Conservation (phyloP, 1,140 invertebrate genomes). For the Colletes gigas region DNA sequence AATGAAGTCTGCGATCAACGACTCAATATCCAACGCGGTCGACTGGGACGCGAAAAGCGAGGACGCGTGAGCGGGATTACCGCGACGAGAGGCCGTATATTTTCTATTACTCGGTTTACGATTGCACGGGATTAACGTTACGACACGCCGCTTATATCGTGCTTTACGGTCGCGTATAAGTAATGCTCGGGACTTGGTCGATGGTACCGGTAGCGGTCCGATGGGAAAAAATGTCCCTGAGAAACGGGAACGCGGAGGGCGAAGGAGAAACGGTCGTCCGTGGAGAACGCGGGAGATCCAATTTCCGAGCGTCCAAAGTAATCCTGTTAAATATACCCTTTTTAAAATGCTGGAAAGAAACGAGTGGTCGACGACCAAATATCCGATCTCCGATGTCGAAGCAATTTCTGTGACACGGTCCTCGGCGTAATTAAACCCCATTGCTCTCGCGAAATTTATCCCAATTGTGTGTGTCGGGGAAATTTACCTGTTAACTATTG, state of each 20-base stretch:
- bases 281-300: slow-evolving; percentile 23
- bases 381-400: no score
- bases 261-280: no score
- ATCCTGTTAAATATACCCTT: no score
- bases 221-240: slow-evolving; percentile 3
- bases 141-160: slow-evolving; percentile 33
- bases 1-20: slow-evolving; percentile 52
- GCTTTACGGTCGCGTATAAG: slow-evolving; percentile 42
- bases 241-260: no score
- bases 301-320: slow-evolving; percentile 33
- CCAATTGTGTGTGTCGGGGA: no score
- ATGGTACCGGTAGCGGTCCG: neutral
- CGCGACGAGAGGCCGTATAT: slow-evolving; percentile 42
- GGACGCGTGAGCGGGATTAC: slow-evolving; percentile 1
- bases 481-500: no score
- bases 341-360: no score
- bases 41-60: neutral
- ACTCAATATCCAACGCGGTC: slow-evolving; percentile 49
- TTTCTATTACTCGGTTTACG: slow-evolving; percentile 56
- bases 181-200: slow-evolving; percentile 21
- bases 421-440: no score
- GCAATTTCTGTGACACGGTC: no score
- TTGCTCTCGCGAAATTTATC: no score
- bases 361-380: no score
- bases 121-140: slow-evolving; percentile 55